These are phyloP conservation scores for Acipenser oxyrinchus DNA, from an alignment of 2,797 vertebrate species.

Conservation along the genomic window DNA sequence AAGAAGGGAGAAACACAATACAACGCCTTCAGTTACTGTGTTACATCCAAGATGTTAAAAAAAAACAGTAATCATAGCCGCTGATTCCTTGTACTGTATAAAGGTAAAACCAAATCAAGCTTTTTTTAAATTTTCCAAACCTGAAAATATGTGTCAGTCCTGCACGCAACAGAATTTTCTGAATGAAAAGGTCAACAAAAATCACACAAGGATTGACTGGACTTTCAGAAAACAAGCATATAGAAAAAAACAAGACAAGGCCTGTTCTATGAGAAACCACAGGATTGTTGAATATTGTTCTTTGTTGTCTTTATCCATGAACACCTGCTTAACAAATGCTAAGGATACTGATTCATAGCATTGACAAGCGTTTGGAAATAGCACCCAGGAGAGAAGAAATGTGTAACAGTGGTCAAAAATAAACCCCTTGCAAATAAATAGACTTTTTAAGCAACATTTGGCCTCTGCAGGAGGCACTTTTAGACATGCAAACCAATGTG, in stretches of 20 bases:
- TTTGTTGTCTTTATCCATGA: conserved; percentile 34
- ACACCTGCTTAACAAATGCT: conserved; percentile 41
- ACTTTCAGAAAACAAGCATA: conserved; percentile 10
- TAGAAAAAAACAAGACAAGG: conserved; percentile 13
- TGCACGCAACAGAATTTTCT: conserved; percentile 22
- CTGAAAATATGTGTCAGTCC: conserved; percentile 17
- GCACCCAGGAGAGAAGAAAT: conserved; percentile 19
- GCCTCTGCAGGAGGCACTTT: too few species aligned
- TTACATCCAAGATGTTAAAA: too few species aligned
- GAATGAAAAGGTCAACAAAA: conserved; percentile 23
- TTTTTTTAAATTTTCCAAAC: conserved; percentile 25
- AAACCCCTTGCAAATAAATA: too few species aligned
- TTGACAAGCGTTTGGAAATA: conserved; percentile 29
- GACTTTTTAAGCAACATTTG: too few species aligned
- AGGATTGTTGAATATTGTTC: conserved; percentile 7
- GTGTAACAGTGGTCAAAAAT: too few species aligned
- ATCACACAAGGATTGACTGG: conserved; percentile 15
- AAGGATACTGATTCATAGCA: conserved; percentile 28
- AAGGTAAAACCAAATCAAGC: conserved; percentile 28
- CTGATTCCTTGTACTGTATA: conserved; percentile 23
- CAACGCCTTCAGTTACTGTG: too few species aligned
- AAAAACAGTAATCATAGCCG: too few species aligned
- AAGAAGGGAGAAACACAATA: too few species aligned
- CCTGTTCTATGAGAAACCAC: not conserved
- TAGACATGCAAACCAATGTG: too few species aligned